Base-by-base conservation (phyloP, 2,797 vertebrate species). In the Eidolon dupreanum region DNA sequence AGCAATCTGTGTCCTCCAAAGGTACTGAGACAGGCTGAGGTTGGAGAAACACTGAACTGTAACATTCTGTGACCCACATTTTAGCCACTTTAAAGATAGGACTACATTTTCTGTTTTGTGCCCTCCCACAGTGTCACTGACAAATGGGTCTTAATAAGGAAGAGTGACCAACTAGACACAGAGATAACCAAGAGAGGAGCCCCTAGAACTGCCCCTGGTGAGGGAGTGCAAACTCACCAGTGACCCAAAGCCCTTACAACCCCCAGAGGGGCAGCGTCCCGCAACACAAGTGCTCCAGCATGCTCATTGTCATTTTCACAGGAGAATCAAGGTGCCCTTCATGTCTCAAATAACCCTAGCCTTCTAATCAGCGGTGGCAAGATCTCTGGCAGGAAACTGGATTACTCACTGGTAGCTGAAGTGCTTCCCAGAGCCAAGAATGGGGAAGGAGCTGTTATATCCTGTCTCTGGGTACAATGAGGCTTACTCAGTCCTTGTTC, bases 251-350 rank as follows among this genome's bases (percentile, higher is more conserved):
- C 38, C 26, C 24, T 4, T 2, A 41, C 2, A 16, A 4, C 20
- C n/a, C 61, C 17, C 5, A 0, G 12, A 22, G 36, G 13, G 10
- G n/a, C 15, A 5, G 20, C 3, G 10, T 10, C 13, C 61, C 51
- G 20, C 20, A 31, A 6, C 41, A 66, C 10, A 49, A 8, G 38
- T 22, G 20, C 65, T 77, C 65, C 31, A 5, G 33, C 19, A 33
- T 1, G 0, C 1, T 8, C 5, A 8, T 82, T 41, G 17, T 5
- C n/a, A 20, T 10, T 15, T 6, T 22, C 19, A 17, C 5, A 1
- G 0, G n/a, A 79, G 8, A 36, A 61, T 43, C 61, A 3, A 36
- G 41, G 10, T 2, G 2, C 49, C 6, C 6, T 82, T 55, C 16
- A 4, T 1, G 7, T 73, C 38, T 46, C 19, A 28, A 28, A 55